Base-by-base conservation (phyloP, 2,888 invertebrate species). In the Lycocerus yunnanus region DNA sequence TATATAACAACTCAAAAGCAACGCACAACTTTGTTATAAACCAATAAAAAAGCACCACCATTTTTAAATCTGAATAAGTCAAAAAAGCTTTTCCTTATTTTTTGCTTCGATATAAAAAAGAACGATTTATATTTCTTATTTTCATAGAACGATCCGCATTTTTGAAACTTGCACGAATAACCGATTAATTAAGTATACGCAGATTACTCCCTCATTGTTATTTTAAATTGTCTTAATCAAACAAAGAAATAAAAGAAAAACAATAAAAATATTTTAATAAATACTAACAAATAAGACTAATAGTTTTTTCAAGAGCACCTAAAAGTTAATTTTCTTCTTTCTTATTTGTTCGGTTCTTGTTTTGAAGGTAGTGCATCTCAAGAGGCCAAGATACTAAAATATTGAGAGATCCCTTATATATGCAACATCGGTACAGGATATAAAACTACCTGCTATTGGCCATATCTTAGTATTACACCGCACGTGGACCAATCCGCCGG, bases 381-480 rank as follows among this genome's bases (percentile, higher is more conserved):
- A 74, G 78, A 76, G 78, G 76, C 76, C 76, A 77, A 77, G 81
- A 83, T 85, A 86, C 86, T 87, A 87, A 87, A 87, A 87, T 87
- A 87, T 87, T 87, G 87, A 87, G 85, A 85, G 82, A 83, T 81
- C 82, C 83, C 74, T 87, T 87, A 87, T 87, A 87, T 87, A 87
- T 87, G 87, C 87, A 86, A 86, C 87, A 87, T 86, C 86, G 86
- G 87, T 87, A 86, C 84, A 82, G 86, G 86, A 85, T 86, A 87
- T 87, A 87, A 87, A 87, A 87, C 87, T 85, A 84, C 84, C 85
- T 84, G 84, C 85, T 86, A 87, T 87, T 86, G 86, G 87, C 87
- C 87, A 87, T 87, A 87, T 87, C 87, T 87, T 87, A 87, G 85
- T 86, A 86, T 87, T 87, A 87, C 86, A 79, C 82, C 84, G 83